Evolutionary conservation across 1,140 invertebrate genomes (phyloP), one percentile per base, ranked within the genome.

Genomic region (Drosophila guanche): DNA sequence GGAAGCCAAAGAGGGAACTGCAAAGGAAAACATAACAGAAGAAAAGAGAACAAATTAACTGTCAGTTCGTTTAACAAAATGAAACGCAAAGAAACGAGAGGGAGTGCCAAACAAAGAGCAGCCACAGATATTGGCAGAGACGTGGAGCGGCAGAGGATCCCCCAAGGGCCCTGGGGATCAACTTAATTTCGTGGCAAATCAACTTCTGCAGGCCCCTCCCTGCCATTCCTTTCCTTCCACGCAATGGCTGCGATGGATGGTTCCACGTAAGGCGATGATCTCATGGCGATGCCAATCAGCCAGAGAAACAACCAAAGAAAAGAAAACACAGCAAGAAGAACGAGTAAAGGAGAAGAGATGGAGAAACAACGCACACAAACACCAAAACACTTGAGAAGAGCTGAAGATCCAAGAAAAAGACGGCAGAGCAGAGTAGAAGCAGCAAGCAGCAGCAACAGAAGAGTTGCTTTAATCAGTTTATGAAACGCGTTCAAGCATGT

Each of bases 121-220:
- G 37, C 22, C 33, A 12, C 33, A 33, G 40, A 40, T 40, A 27
- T 37, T 12, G 16, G n/a, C 48, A 6, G 8, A 5, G n/a, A 4
- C 0, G 12, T n/a, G 5, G 4, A 5, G 1, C 12, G 40, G 51
- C 5, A 54, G 27, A 70, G 51, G 47, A 58, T 53, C 45, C 42
- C 42, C 52, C 47, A 67, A 61, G 70, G 68, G 54, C 59, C 58
- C 41, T 43, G 41, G 53, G 79, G 74, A 88, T 88, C 83, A 75
- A 79, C 83, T 88, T 88, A 88, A 88, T 88, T 89, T 88, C 71
- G 83, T 89, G 84, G 84, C 84, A 88, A 88, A 88, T 88, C 83
- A 83, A 88, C 75, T 88, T 50, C 47, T 37, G 62, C 66, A 65
- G 61, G 78, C 83, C 78, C 10, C 10, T 10, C 29, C 29, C 27